Evolutionary conservation across 2,797 vertebrate species (phyloP).

Genomic region (Eleutherodactylus coqui): DNA sequence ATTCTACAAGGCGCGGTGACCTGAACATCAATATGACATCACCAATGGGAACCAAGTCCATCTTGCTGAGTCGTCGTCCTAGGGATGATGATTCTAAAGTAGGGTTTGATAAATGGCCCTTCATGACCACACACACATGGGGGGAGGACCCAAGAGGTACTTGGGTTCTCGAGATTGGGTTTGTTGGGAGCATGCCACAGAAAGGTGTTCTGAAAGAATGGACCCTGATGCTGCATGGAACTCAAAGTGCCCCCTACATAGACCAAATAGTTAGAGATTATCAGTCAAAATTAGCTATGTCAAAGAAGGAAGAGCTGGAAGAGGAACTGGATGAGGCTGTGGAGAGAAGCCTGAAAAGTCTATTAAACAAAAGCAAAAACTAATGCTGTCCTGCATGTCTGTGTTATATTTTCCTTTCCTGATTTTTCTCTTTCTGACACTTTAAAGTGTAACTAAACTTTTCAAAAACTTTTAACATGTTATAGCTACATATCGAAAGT

Average conservation of each 20-base stretch:
- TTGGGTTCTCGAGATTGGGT: conserved; percentile 94
- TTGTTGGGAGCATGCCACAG: conserved; percentile 84
- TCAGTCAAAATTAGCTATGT: conserved; percentile 99
- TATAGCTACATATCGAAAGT: no score
- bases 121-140: conserved; percentile 99
- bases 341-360: conserved; percentile 93
- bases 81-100: conserved; percentile 95
- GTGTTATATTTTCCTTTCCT: conserved; percentile 64
- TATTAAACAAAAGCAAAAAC: conserved; percentile 94
- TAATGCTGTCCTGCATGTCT: conserved; percentile 79
- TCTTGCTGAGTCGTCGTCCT: conserved; percentile 92
- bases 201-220: conserved; percentile 93
- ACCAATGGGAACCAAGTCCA: conserved; percentile 97
- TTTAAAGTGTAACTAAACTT: no score
- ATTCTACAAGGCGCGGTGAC: conserved; percentile 90
- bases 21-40: conserved; percentile 99
- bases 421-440: conserved; percentile 47
- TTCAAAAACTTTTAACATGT: no score
- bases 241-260: conserved; percentile 98
- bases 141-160: conserved; percentile 97
- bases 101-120: conserved; percentile 99
- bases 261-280: conserved; percentile 98
- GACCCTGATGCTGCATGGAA: conserved; percentile 98
- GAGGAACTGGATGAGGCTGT: conserved; percentile 97
- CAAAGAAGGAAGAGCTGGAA: conserved; percentile 98